Percentiles rank a stretch among this genome's conserved stretches.
These are phyloP conservation scores for Gonatopus flavifemur DNA, from an alignment of 1,140 invertebrate species.

Conservation along the genomic window DNA sequence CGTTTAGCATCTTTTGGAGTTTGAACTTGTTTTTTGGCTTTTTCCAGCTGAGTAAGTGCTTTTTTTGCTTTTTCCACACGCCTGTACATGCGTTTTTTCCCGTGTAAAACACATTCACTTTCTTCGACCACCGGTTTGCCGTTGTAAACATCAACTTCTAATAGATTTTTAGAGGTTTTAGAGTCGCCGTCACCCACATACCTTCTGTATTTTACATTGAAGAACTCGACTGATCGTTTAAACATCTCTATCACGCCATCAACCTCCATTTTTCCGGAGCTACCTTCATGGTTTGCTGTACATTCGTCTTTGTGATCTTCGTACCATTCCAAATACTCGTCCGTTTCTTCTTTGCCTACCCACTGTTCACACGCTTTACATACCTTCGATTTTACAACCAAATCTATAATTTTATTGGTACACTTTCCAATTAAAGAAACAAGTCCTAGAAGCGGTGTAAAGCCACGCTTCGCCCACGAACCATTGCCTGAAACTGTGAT, in stretches of 20 bases:
- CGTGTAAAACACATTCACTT: constrained; percentile 7
- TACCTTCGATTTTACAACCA: constrained; percentile 3
- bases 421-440: constrained; percentile 10
- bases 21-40: background rate
- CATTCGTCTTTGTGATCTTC: background rate
- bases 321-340: background rate
- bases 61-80: constrained; percentile 8
- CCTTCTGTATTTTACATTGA: background rate
- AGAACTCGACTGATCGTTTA: background rate
- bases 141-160: background rate
- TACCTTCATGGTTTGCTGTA: background rate
- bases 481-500: constrained; percentile 25
- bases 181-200: background rate
- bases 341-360: background rate
- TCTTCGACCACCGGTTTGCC: background rate
- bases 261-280: background rate
- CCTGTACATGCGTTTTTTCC: background rate
- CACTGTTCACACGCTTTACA: constrained; percentile 14
- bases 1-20: background rate
- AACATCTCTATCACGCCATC: background rate
- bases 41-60: background rate
- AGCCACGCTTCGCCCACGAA: too few relatives aligned
- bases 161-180: constrained; percentile 4
- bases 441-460: constrained; percentile 13
- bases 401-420: background rate